Conservation (phyloP, 2,888 invertebrate genomes). For the Rhaphigaster nebulosa region DNA sequence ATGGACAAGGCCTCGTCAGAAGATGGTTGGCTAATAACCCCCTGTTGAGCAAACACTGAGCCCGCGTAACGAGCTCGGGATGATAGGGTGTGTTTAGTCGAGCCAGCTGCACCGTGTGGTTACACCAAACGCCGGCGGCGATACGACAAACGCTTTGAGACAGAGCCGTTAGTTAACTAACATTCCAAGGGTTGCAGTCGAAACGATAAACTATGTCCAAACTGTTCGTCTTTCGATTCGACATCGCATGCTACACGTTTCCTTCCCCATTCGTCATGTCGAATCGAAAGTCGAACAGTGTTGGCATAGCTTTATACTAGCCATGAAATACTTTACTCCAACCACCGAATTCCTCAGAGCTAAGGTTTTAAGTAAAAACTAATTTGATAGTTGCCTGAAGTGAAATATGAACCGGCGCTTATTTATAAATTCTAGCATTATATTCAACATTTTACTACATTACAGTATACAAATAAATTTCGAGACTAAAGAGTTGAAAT, state of each 20-base stretch:
- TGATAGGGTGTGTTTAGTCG: constrained; percentile 43
- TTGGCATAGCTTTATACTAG: too few species aligned
- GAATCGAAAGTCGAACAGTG: too few species aligned
- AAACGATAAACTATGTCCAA: neutral
- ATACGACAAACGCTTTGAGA: neutral
- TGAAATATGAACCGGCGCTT: too few species aligned
- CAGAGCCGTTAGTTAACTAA: neutral
- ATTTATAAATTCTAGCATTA: too few species aligned
- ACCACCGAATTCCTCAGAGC: neutral
- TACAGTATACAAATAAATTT: too few species aligned
- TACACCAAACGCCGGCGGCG: neutral
- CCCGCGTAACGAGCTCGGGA: neutral
- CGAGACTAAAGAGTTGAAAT: too few species aligned
- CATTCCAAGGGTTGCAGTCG: neutral
- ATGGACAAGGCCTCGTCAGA: neutral
- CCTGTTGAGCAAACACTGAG: constrained; percentile 43
- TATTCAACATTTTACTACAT: too few species aligned
- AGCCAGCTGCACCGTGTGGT: constrained; percentile 11
- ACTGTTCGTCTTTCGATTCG: too few species aligned
- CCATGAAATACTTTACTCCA: neutral
- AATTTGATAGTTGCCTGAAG: too few species aligned
- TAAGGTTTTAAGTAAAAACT: neutral
- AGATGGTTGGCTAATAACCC: constrained; percentile 19
- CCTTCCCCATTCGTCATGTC: too few species aligned
- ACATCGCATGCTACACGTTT: too few species aligned